Percentiles rank a stretch among this genome's conserved stretches.
Evolutionary conservation across 2,888 invertebrate species (phyloP).

Genomic region (Acleris literana): DNA sequence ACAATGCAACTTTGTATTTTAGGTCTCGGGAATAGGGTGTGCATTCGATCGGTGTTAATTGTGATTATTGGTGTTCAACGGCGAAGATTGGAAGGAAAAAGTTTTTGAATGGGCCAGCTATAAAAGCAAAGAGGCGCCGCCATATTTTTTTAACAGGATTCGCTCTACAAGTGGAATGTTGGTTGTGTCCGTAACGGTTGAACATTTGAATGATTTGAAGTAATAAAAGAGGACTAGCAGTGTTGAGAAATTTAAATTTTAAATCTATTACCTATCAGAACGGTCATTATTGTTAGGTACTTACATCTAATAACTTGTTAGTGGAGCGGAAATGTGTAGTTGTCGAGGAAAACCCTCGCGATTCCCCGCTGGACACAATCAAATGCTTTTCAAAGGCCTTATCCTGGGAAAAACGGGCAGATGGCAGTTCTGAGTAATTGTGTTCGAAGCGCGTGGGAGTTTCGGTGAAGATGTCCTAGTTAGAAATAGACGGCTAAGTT

Average conservation of each 20-base stretch:
- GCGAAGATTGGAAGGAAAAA: constrained; percentile 48
- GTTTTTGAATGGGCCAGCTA: constrained; percentile 46
- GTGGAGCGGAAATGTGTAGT: constrained; percentile 23
- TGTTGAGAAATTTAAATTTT: constrained; percentile 2
- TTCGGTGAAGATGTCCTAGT: constrained; percentile 6
- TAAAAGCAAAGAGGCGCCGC: constrained; percentile 38
- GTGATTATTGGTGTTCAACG: constrained; percentile 57
- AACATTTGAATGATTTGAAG: constrained; percentile 27
- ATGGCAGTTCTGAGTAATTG: constrained; percentile 31
- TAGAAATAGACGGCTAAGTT: background rate
- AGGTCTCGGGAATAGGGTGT: constrained; percentile 50
- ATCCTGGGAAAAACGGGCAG: constrained; percentile 33
- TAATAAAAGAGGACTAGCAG: constrained; percentile 18
- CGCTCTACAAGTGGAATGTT: constrained; percentile 37
- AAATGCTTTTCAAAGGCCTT: constrained; percentile 32
- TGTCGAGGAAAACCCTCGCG: constrained; percentile 24
- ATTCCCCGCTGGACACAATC: constrained; percentile 32
- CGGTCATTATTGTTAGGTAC: constrained; percentile 13
- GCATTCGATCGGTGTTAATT: constrained; percentile 45
- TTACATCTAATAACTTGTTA: constrained; percentile 15
- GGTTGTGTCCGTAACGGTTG: constrained; percentile 30
- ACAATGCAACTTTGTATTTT: constrained; percentile 48
- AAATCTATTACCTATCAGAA: background rate
- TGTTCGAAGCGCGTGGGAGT: constrained; percentile 26
- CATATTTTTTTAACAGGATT: constrained; percentile 35